Conservation (phyloP, 1,140 invertebrate species). For the Cydia splendana region DNA sequence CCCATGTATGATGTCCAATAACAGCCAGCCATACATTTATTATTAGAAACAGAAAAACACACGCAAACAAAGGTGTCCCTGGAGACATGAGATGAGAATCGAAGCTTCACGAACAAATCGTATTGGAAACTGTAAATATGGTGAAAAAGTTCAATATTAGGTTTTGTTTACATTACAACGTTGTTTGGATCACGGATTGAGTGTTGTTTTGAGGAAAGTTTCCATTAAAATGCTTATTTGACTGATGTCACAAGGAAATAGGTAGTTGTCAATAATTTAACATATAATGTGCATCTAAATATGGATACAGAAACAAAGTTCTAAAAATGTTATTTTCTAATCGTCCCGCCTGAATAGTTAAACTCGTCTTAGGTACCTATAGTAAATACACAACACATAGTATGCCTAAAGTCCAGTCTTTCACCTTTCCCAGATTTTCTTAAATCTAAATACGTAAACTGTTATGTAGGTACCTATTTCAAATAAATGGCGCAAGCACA, state of each 20-base stretch:
- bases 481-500: too few species aligned
- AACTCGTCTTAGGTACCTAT: too few species aligned
- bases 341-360: too few species aligned
- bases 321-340: too few species aligned
- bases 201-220: background rate
- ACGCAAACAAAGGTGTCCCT: background rate
- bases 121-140: conserved; percentile 19
- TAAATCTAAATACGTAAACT: too few species aligned
- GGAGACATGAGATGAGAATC: conserved; percentile 7
- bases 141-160: background rate
- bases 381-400: too few species aligned
- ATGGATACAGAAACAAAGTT: too few species aligned
- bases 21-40: background rate
- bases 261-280: too few species aligned
- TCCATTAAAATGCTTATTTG: background rate
- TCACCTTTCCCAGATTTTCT: too few species aligned
- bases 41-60: conserved; percentile 14
- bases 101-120: background rate
- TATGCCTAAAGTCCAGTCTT: too few species aligned
- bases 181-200: background rate
- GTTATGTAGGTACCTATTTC: too few species aligned
- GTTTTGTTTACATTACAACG: conserved; percentile 3
- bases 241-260: background rate
- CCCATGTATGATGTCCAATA: background rate
- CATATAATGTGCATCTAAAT: too few species aligned